Conservation (phyloP, 2,113 vertebrate genomes). For the Lamprologus ornatipinnis region DNA sequence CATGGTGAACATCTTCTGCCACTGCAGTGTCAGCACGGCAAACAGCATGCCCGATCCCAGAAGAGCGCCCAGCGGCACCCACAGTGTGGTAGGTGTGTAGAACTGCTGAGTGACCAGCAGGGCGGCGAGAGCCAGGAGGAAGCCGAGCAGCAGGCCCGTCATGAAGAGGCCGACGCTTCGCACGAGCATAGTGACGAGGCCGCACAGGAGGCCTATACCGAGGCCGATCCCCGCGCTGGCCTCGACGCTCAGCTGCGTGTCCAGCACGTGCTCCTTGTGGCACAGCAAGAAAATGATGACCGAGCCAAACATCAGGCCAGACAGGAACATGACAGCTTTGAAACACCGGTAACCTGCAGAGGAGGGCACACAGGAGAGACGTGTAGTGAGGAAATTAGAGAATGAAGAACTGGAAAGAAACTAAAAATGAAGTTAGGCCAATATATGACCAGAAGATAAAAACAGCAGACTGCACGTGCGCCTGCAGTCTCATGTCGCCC, state of each 20-base stretch:
- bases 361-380: background rate
- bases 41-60: slow-evolving; percentile 80
- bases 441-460: background rate
- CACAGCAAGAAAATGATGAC: slow-evolving; percentile 84
- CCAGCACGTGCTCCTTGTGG: slow-evolving; percentile 82
- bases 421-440: background rate
- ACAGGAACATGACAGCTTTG: slow-evolving; percentile 89
- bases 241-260: slow-evolving; percentile 84
- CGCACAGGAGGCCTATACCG: slow-evolving; percentile 83
- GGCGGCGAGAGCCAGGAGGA: slow-evolving; percentile 74
- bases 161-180: slow-evolving; percentile 86
- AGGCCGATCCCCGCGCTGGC: slow-evolving; percentile 82
- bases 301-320: slow-evolving; percentile 82
- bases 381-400: background rate
- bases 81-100: slow-evolving; percentile 77
- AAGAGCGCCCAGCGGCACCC: slow-evolving; percentile 80
- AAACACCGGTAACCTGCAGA: slow-evolving; percentile 83
- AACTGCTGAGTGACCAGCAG: slow-evolving; percentile 76
- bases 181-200: slow-evolving; percentile 85
- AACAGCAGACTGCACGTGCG: background rate
- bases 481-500: background rate
- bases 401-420: background rate
- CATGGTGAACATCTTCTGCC: slow-evolving; percentile 80
- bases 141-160: slow-evolving; percentile 82
- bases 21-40: slow-evolving; percentile 80